Evolutionary conservation across 1,140 invertebrate genomes (phyloP).

Genomic region (Hirudo medicinalis): DNA sequence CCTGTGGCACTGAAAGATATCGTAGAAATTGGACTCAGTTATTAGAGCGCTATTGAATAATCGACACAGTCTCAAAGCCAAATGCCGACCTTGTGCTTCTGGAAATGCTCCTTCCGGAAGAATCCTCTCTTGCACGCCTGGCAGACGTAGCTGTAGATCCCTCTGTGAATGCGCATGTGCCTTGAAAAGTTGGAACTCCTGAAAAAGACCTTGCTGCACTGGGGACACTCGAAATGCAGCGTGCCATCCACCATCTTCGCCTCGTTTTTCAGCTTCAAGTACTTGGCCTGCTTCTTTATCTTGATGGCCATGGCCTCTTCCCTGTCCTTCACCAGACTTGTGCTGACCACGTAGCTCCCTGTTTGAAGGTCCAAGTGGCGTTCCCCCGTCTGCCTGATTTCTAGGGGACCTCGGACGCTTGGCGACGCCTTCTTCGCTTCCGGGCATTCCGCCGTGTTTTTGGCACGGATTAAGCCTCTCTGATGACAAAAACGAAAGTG

Average conservation of each 20-base stretch:
- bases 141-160: slow-evolving; percentile 23
- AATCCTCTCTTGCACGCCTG: slow-evolving; percentile 21
- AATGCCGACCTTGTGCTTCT: slow-evolving; percentile 21
- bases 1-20: too few species aligned
- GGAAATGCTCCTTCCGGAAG: slow-evolving; percentile 23
- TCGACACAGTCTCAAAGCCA: too few species aligned
- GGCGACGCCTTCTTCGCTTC: too few species aligned
- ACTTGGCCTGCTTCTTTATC: slow-evolving; percentile 22
- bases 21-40: too few species aligned
- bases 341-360: slow-evolving; percentile 18
- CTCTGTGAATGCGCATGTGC: slow-evolving; percentile 24
- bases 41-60: too few species aligned
- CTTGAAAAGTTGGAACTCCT: slow-evolving; percentile 24
- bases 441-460: too few species aligned
- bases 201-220: slow-evolving; percentile 22
- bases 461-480: too few species aligned
- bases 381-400: too few species aligned
- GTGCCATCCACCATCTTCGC: slow-evolving; percentile 21
- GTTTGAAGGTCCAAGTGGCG: slow-evolving; percentile 14
- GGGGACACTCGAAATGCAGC: slow-evolving; percentile 21
- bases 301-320: slow-evolving; percentile 18
- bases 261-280: slow-evolving; percentile 22
- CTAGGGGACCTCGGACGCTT: too few species aligned
- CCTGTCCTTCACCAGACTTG: slow-evolving; percentile 10
- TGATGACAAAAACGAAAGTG: too few species aligned